These are phyloP conservation scores for Passer domesticus DNA, from an alignment of 2,113 vertebrate genomes.

Conservation along the genomic window DNA sequence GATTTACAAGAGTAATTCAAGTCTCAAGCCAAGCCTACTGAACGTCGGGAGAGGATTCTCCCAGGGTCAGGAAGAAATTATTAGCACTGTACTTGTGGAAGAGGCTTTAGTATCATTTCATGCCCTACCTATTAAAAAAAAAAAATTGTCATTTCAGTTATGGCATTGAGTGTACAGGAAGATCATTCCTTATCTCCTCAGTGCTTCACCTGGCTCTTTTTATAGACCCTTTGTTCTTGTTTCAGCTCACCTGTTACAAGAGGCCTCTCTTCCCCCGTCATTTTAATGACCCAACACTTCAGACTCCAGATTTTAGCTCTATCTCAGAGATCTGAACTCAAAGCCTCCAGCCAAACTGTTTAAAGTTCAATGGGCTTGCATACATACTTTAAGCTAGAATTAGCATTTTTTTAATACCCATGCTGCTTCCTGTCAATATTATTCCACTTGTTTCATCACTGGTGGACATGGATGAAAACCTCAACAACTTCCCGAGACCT, in stretches of 20 bases:
- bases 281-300: conserved; percentile 54
- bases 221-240: conserved; percentile 79
- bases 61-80: conserved; percentile 63
- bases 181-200: conserved; percentile 77
- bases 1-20: conserved; percentile 68
- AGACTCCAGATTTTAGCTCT: conserved; percentile 61
- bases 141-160: conserved; percentile 65
- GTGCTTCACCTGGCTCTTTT: conserved; percentile 73
- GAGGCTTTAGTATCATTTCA: conserved; percentile 63
- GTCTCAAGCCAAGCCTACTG: conserved; percentile 49
- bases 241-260: conserved; percentile 73
- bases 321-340: conserved; percentile 18
- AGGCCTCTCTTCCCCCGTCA: not conserved
- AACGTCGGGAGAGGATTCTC: not conserved
- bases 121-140: conserved; percentile 50
- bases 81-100: conserved; percentile 57
- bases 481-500: not conserved
- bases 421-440: not conserved
- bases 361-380: not conserved
- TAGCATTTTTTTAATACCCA: not conserved
- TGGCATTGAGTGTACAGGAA: conserved; percentile 72
- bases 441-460: not conserved
- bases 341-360: not conserved
- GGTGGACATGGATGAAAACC: not conserved
- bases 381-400: not conserved